Base-by-base conservation (phyloP, 37 sponge, comb jelly and placozoan genomes). In the Beroe forskalii region DNA sequence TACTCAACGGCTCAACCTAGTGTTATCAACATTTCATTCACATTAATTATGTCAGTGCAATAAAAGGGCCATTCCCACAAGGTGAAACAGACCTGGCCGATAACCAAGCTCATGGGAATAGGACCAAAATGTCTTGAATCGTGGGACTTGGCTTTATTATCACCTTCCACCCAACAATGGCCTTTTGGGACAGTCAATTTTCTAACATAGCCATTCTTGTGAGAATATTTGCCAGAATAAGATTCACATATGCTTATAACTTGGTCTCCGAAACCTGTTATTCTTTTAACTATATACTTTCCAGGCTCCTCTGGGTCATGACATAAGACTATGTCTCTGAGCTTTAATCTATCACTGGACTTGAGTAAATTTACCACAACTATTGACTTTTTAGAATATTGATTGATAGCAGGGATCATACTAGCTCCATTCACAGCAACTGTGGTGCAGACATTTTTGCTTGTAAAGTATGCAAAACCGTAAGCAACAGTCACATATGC, bases 101-200 rank as follows among this genome's bases (percentile, higher is more conserved):
- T 32, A 32, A 72, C 33, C 12, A 72, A 39, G 30, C 75, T 39
- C 9, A 72, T 6, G 19, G 75, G 75, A 20, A 72, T 19, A 4
- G 75, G 75, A 3, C 75, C 75, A 72, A 32, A 72, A 4, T 72
- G 22, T 36, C 75, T 72, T 8, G 75, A 72, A 72, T 72, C 75
- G 33, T 6, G 6, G 8, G 75, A 72, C 6, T 72, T 72, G 33
- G 3, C 23, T 22, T 32, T 32, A 20, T 72, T 72, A 72, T 72
- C 75, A 9, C 75, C 75, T 20, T 72, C 75, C 8, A 72, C 3
- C 75, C 75, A 72, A 32, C 75, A 72, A 30, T 72, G 33, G 2
- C 75, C 75, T 22, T 35, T 72, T 35, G 75, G 75, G 33, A 72
- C 75, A 32, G 40, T 72, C 9, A 38, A 32, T 37, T 72, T 72